A percentile compares a stretch with the other conserved stretches of the same genome.
These are phyloP conservation scores for Formica exsecta DNA, from an alignment of 1,140 invertebrate genomes.

Conservation along the genomic window DNA sequence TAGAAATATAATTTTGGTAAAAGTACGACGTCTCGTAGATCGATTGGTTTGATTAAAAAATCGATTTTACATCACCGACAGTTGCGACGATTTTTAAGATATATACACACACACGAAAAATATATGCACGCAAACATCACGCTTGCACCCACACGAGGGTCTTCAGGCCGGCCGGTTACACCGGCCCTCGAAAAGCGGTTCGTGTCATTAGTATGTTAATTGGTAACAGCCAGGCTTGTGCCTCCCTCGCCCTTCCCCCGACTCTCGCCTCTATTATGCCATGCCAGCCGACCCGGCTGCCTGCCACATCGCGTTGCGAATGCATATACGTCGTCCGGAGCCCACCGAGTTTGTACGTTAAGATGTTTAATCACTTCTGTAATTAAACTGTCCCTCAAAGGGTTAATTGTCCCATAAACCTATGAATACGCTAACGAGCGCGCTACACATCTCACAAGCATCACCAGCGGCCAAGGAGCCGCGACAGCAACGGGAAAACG, in stretches of 20 bases:
- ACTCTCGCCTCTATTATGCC: slow-evolving; percentile 21
- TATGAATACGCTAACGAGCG: slow-evolving; percentile 86
- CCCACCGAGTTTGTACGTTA: slow-evolving; percentile 85
- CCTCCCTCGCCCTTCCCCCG: slow-evolving; percentile 33
- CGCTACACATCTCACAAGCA: slow-evolving; percentile 77
- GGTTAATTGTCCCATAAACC: slow-evolving; percentile 86
- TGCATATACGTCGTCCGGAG: slow-evolving; percentile 69
- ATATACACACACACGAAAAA: no score
- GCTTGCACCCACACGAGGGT: not conserved
- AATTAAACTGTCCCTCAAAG: slow-evolving; percentile 87
- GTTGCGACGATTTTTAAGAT: slow-evolving; percentile 25
- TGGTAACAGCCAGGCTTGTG: slow-evolving; percentile 74
- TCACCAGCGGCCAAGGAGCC: slow-evolving; percentile 78
- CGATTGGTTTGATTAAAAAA: not conserved
- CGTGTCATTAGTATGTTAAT: slow-evolving; percentile 81
- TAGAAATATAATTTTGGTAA: not conserved
- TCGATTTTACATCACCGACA: no score
- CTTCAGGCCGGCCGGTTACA: slow-evolving; percentile 67
- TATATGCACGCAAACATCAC: not conserved
- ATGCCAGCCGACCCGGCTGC: slow-evolving; percentile 59
- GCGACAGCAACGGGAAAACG: slow-evolving; percentile 45
- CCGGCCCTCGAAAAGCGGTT: slow-evolving; percentile 76
- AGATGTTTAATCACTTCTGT: slow-evolving; percentile 87
- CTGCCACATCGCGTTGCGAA: slow-evolving; percentile 78
- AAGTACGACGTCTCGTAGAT: not conserved